Percentiles rank a stretch among this genome's conserved stretches.
Evolutionary conservation across 2,113 vertebrate species (phyloP).

Genomic region (Hiodon alosoides): DNA sequence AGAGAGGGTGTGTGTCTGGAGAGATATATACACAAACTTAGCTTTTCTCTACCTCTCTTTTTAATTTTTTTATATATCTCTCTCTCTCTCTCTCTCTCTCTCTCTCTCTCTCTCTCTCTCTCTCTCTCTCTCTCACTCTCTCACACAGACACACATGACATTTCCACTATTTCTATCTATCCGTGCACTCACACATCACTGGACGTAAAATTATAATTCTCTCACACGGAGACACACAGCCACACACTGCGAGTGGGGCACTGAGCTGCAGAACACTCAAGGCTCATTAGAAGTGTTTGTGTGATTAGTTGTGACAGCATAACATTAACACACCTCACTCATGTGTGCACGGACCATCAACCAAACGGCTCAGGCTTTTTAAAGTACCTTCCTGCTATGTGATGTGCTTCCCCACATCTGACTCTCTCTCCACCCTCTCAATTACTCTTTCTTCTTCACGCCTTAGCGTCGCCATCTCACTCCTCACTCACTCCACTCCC

Average conservation of each 20-base stretch:
- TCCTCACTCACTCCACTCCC: neutral
- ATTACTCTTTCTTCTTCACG: neutral
- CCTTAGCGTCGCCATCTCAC: neutral
- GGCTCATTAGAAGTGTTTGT: slow-evolving; percentile 38
- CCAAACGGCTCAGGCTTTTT: neutral
- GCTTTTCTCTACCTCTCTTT: too few relatives aligned
- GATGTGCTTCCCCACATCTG: neutral
- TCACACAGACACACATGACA: neutral
- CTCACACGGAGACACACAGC: slow-evolving; percentile 9
- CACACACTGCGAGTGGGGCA: slow-evolving; percentile 33
- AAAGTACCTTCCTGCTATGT: neutral
- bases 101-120: slow-evolving; percentile 29
- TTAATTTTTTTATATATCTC: too few relatives aligned
- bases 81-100: neutral
- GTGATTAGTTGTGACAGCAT: slow-evolving; percentile 45
- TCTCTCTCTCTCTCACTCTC: slow-evolving; percentile 15
- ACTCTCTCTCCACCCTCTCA: neutral
- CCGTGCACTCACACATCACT: too few relatives aligned
- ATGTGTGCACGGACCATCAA: neutral
- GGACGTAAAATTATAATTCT: too few relatives aligned
- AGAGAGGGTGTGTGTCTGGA: too few relatives aligned
- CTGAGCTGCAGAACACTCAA: slow-evolving; percentile 36
- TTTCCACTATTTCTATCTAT: too few relatives aligned
- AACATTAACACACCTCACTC: slow-evolving; percentile 23
- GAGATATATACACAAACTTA: too few relatives aligned